phyloP scores from a whole-genome alignment of 2,113 vertebrate genomes.

The Aphelocoma coerulescens region DNA sequence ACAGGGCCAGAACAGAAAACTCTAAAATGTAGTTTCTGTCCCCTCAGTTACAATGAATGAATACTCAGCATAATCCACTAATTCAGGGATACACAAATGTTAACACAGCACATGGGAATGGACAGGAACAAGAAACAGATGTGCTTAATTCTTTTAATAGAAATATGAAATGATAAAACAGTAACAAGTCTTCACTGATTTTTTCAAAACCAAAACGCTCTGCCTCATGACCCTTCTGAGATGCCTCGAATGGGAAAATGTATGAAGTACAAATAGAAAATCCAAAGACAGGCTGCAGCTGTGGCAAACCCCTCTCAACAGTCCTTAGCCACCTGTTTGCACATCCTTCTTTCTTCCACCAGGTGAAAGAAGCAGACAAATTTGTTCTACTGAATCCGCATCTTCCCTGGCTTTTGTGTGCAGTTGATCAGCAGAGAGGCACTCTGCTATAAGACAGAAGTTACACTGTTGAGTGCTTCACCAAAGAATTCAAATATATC shows the following conservation, averaged over 20 bases:
- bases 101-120: background rate
- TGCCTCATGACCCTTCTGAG: background rate
- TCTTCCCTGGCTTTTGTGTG: background rate
- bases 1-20: background rate
- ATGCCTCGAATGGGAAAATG: fast-evolving
- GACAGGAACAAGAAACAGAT: background rate
- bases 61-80: background rate
- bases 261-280: background rate
- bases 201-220: background rate
- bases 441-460: background rate
- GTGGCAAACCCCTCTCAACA: background rate
- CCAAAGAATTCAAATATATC: background rate
- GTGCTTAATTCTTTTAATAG: background rate
- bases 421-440: background rate
- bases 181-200: background rate
- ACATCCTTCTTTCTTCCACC: background rate
- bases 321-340: background rate
- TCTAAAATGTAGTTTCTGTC: background rate
- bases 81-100: background rate
- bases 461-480: background rate
- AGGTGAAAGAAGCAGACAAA: background rate
- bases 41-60: background rate
- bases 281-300: background rate
- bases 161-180: background rate
- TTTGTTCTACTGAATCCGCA: background rate